A percentile compares a stretch with the other conserved stretches of the same genome.
These are phyloP conservation scores for Encarsia formosa DNA, from an alignment of 2,888 invertebrate species.

Conservation along the genomic window DNA sequence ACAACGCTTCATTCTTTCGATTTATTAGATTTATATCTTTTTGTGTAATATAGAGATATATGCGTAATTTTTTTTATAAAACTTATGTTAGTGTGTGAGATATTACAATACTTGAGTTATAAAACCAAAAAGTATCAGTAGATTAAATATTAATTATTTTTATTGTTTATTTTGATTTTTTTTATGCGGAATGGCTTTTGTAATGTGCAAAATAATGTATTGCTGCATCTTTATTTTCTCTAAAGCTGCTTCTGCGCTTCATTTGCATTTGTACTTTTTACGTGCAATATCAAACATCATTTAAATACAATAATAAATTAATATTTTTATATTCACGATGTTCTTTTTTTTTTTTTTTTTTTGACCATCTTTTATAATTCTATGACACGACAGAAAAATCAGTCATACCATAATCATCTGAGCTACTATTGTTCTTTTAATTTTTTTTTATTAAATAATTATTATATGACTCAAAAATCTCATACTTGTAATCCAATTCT, in stretches of 20 bases:
- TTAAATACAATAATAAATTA: not conserved
- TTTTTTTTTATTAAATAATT: too few relatives aligned
- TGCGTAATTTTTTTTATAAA: too few relatives aligned
- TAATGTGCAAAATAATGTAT: not conserved
- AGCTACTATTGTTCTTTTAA: too few relatives aligned
- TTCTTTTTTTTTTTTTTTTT: not conserved
- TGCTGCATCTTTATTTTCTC: conserved; percentile 1
- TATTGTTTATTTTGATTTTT: conserved; percentile 7
- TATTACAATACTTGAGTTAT: too few relatives aligned
- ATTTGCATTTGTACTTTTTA: conserved; percentile 4
- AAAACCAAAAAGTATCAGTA: too few relatives aligned
- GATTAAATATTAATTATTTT: too few relatives aligned
- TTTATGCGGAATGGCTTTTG: conserved; percentile 10
- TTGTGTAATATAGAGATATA: not conserved
- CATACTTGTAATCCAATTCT: conserved; percentile 13
- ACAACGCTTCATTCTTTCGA: not conserved
- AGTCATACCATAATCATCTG: too few relatives aligned
- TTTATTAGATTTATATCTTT: not conserved
- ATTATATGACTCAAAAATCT: too few relatives aligned
- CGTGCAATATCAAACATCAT: not conserved
- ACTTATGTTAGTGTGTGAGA: too few relatives aligned
- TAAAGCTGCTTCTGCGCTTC: conserved; percentile 18
- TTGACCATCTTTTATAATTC: too few relatives aligned
- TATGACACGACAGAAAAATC: too few relatives aligned
- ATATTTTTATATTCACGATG: not conserved